Base-by-base conservation (phyloP, 2,888 invertebrate genomes). In the Stenolophus ochropezus region DNA sequence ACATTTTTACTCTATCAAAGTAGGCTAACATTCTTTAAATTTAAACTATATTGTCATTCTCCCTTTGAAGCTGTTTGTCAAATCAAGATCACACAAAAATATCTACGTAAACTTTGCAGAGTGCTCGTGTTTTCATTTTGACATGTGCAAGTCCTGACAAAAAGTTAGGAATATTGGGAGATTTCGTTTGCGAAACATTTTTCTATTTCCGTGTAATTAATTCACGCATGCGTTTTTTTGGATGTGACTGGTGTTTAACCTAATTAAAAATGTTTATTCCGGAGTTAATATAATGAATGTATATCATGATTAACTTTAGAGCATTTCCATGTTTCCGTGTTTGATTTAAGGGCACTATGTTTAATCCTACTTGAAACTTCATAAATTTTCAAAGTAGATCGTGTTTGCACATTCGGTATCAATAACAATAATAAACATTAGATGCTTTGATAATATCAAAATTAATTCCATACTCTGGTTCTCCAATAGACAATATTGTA, bases 321-420 rank as follows among this genome's bases (percentile, higher is more conserved):
- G 51, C 51, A 16, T 51, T 51, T 16, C 51, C 4, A 51, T 51
- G 51, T 51, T 51, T 16, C 51, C 18, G 18, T 51, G 51, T 51
- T 51, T 16, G 51, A 51, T 16, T 51, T 16, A 51, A 51, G 51
- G 18, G 51, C 14, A 49, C 49, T 49, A 16, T n/a, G 16, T 49
- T 49, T 49, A 49, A 49, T 49, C 11, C 14, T 51, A 51, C 51
- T 51, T 51, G 51, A 51, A 51, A 51, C 18, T 51, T 51, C 51
- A 51, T 51, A 5, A 51, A 51, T 51, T 51, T 51, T 51, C 51
- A 51, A 42, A 42, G 33, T 42, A 42, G 33, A 42, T 42, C 33
- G 11, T 42, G 33, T 42, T 42, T 42, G 33, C 11, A 11, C 0
- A 42, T 42, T 42, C 33, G 11, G 4, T 42, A 42, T 42, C 33